Base-by-base conservation (phyloP, 2,797 vertebrate species). In the Pitangus sulphuratus region DNA sequence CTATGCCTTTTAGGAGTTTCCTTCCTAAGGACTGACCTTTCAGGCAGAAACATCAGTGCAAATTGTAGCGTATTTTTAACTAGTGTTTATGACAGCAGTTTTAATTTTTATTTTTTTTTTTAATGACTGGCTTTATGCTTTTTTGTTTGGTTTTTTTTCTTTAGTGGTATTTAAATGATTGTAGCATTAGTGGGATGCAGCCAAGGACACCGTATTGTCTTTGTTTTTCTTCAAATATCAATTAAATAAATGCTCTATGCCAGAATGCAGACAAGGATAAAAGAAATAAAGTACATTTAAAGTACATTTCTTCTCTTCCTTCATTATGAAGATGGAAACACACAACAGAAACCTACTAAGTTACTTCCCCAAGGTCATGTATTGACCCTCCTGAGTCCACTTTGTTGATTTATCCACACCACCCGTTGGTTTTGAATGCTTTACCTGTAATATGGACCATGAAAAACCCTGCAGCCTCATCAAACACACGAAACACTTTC, bases 1-100 rank as follows among this genome's bases (percentile, higher is more conserved):
- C 65, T 95, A 26, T 78, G 76, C 40, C 87, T 97, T 97, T 97
- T 92, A 92, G 96, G 83, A 87, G 28, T 61, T 58, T 91, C 47
- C 50, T 92, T 96, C 89, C 48, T 89, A 88, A 87, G 90, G 45
- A 86, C 70, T 95, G 90, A 79, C 77, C 50, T 94, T 96, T 83
- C 40, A 70, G 69, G 66, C 30, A 87, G 87, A 88, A 89, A 58
- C 13, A 42, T 90, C 70, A 83, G 56, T 57, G 42, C 15, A 92
- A 84, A 58, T 54, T 71, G 17, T 56, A 78, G 11, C 33, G 40
- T 64, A 48, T 84, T 42, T 88, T 92, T 62, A 86, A 42, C 48
- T 51, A 30, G 25, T 17, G 42, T 62, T 81, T 84, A 22, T 33
- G 69, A 44, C 3, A 71, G 35, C 30, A 86, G 25, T 39, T 89